A percentile compares a stretch with the other conserved stretches of the same genome.
phyloP scores from a whole-genome alignment of 2,113 vertebrate genomes.

The Spea bombifrons region DNA sequence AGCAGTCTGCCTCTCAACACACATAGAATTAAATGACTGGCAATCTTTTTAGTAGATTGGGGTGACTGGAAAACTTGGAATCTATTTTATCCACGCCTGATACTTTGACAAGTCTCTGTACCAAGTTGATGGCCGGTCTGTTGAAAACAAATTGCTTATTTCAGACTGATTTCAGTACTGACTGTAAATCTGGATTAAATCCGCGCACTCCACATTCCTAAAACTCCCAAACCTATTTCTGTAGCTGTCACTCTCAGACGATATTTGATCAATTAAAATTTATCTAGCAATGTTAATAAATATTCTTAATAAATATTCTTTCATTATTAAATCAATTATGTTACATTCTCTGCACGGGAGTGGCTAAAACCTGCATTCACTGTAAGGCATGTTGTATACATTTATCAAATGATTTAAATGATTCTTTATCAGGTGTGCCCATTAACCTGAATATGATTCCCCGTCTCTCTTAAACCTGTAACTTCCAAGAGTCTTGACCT shows the following conservation, averaged over 20 bases:
- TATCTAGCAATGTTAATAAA: constrained; percentile 32
- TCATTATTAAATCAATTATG: constrained; percentile 10
- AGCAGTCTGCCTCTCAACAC: constrained; percentile 42
- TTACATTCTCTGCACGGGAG: constrained; percentile 18
- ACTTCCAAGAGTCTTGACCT: too few relatives aligned
- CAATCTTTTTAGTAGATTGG: constrained; percentile 43
- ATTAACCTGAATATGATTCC: too few relatives aligned
- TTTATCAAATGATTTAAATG: too few relatives aligned
- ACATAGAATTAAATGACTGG: constrained; percentile 30
- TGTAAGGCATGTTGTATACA: neutral
- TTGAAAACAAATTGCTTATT: constrained; percentile 36
- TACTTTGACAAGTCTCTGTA: constrained; percentile 33
- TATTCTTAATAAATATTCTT: constrained; percentile 40
- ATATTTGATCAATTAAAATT: constrained; percentile 42
- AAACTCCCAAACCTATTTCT: neutral
- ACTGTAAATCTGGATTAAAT: constrained; percentile 39
- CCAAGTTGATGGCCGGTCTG: constrained; percentile 26
- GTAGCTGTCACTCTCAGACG: neutral
- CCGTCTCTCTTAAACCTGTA: too few relatives aligned
- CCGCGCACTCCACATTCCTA: neutral
- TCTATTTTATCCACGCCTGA: constrained; percentile 16
- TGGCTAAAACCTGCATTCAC: constrained; percentile 13
- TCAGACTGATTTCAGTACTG: constrained; percentile 24
- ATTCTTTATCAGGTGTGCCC: too few relatives aligned
- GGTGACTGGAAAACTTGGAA: constrained; percentile 34